A percentile compares a stretch with the other conserved stretches of the same genome.
Evolutionary conservation across 2,113 vertebrate species (phyloP).

Genomic region (Heptranchias perlo): DNA sequence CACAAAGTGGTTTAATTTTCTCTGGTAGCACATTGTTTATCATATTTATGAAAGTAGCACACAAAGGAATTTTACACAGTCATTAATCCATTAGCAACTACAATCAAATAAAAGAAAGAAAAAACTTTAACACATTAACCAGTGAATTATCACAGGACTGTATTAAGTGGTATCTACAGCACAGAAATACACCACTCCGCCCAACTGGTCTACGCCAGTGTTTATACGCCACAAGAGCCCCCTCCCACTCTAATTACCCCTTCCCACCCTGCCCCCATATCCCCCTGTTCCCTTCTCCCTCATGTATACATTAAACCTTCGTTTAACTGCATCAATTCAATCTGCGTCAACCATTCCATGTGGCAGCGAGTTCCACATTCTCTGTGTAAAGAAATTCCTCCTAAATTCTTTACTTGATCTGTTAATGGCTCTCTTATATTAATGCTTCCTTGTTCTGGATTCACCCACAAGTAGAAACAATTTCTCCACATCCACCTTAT

Average conservation of each 20-base stretch:
- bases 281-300: background rate
- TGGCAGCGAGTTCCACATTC: too few relatives aligned
- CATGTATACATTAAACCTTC: background rate
- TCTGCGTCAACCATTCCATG: background rate
- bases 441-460: background rate
- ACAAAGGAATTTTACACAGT: too few relatives aligned
- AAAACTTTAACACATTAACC: background rate
- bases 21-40: too few relatives aligned
- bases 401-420: background rate
- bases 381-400: background rate
- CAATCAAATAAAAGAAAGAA: too few relatives aligned
- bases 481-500: background rate
- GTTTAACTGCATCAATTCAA: background rate
- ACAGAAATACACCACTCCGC: background rate
- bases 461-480: background rate
- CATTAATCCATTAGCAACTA: too few relatives aligned
- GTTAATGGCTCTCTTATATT: background rate
- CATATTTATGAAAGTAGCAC: too few relatives aligned
- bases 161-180: background rate
- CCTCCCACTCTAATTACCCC: too few relatives aligned
- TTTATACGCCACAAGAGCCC: background rate
- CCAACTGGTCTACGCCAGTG: background rate
- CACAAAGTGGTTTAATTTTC: too few relatives aligned
- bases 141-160: background rate
- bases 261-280: too few relatives aligned